Base-by-base conservation (phyloP, 1,140 invertebrate species). In the Xylocopa sonorina region DNA sequence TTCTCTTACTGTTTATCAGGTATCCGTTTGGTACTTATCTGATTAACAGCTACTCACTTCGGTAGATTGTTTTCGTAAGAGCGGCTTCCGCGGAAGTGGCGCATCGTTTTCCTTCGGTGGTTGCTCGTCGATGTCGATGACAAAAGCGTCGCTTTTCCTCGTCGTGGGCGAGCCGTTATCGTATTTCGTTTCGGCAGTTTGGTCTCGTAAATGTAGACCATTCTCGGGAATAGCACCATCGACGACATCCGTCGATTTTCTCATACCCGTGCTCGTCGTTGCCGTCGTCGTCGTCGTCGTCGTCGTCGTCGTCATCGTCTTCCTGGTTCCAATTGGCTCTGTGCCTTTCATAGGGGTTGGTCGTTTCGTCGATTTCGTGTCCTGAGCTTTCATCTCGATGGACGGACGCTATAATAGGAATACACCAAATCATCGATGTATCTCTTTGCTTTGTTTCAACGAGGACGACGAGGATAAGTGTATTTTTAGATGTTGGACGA, bases 61-160 rank as follows among this genome's bases (percentile, higher is more conserved):
- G 55, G 29, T 62, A 21, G 63, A 82, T 57, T 73, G 63, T 51
- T 83, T 88, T 32, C 71, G 79, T 21, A 69, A 16, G 12, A 80
- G 41, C 21, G 83, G 50, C 18, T 85, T 88, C 64, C 77, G 84
- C 27, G 50, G 34, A 5, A 48, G 48, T 34, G 74, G 63, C 12
- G 50, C 55, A 18, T 84, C 80, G 57, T 77, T 64, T 76, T 79
- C 78, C 64, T 68, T 87, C 71, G 78, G 50, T 27, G 77, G n/a
- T 77, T 69, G 85, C 51, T 87, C 85, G 38, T 88, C 80, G 34
- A 84, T 76, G 46, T 89, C 88, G 62, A 83, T 66, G n/a, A 80
- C 67, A 43, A 88, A 86, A 50, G 77, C 81, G 24, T 86, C 71
- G 67, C 69, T 69, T 48, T 79, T 86, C 62, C 80, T 89, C 57